Conservation (phyloP, 2,113 vertebrate genomes). For the Corythaeola cristata region DNA sequence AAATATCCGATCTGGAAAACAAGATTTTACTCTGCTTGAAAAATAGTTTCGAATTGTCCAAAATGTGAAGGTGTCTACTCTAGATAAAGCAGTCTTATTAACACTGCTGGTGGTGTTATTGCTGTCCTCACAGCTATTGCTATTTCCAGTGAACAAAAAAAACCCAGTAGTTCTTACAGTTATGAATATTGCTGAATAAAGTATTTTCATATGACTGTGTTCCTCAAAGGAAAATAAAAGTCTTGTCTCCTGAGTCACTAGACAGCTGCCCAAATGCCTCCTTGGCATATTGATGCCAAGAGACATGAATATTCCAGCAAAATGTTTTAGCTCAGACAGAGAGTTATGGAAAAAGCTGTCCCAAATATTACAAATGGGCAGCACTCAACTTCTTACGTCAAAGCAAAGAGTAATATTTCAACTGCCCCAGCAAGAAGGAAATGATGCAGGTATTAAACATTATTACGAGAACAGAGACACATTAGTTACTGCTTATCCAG, state of each 20-base stretch:
- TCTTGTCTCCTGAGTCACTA: background rate
- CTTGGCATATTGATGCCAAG: constrained; percentile 1
- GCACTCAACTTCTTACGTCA: constrained; percentile 40
- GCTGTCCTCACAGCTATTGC: background rate
- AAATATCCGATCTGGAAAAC: constrained; percentile 54
- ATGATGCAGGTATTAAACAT: constrained; percentile 70
- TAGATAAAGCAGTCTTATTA: background rate
- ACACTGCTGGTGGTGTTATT: background rate
- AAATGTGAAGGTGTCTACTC: background rate
- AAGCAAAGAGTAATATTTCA: constrained; percentile 55
- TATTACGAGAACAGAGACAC: constrained; percentile 63
- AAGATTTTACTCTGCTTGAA: background rate
- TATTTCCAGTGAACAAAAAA: background rate
- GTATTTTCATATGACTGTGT: background rate
- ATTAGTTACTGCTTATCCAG: constrained; percentile 57
- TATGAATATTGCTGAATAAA: background rate
- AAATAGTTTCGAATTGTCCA: background rate
- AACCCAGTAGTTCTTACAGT: background rate
- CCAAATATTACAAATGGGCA: constrained; percentile 29
- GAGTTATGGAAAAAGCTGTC: constrained; percentile 43
- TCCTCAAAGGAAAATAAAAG: constrained; percentile 1
- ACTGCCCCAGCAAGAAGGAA: constrained; percentile 58
- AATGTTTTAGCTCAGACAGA: background rate
- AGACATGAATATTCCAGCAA: background rate
- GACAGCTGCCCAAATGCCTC: background rate